These are phyloP conservation scores for Papilio demoleus DNA, from an alignment of 2,888 invertebrate genomes.

Conservation along the genomic window DNA sequence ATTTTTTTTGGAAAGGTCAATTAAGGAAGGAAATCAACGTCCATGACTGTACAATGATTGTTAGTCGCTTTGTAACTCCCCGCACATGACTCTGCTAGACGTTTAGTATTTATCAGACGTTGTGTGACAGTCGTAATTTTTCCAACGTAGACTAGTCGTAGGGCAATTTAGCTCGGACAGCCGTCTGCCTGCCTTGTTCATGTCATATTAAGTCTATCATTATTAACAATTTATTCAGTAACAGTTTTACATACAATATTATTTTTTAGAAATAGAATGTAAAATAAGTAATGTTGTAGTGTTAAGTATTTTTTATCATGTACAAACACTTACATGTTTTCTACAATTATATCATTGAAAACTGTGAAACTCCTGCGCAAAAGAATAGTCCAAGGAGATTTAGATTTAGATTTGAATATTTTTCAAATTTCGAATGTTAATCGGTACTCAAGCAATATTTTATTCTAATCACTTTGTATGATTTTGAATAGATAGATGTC, in stretches of 20 bases:
- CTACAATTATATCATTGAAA: no score
- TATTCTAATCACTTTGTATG: no score
- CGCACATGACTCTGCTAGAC: neutral
- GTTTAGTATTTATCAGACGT: neutral
- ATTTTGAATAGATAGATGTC: no score
- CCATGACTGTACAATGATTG: neutral
- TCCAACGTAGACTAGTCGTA: neutral
- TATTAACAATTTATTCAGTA: neutral
- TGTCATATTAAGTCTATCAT: neutral
- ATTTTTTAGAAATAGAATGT: neutral
- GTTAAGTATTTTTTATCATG: no score
- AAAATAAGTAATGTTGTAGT: no score
- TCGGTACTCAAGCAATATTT: no score
- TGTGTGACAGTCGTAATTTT: neutral
- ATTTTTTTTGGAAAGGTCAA: no score
- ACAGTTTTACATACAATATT: neutral
- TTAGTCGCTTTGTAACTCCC: neutral
- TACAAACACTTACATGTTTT: no score
- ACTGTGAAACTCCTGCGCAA: no score
- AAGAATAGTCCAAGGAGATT: no score
- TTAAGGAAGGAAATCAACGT: neutral
- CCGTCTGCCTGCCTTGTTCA: neutral
- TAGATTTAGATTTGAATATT: no score
- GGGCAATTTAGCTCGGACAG: neutral
- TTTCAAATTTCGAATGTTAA: no score